phyloP scores from a whole-genome alignment of 2,113 vertebrate genomes.

The Caranx melampygus region DNA sequence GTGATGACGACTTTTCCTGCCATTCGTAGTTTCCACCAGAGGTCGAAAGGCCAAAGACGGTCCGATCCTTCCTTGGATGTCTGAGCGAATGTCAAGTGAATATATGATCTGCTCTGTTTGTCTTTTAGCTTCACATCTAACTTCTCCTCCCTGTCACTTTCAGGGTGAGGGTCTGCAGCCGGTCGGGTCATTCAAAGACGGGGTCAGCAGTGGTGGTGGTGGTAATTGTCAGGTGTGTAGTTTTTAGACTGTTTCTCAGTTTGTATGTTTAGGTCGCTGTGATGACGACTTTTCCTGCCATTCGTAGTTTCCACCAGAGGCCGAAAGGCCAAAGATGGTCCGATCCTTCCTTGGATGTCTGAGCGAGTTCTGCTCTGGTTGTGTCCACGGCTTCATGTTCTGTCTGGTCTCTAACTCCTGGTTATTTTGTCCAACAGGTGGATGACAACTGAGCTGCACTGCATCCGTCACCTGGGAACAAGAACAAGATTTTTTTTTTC shows the following conservation, averaged over 20 bases:
- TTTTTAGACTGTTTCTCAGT: no score
- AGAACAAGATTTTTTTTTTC: no score
- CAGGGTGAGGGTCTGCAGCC: neutral
- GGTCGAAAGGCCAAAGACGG: slow-evolving; percentile 59
- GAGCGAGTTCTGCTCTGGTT: neutral
- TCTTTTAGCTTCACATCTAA: no score
- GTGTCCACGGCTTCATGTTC: no score
- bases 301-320: slow-evolving; percentile 73
- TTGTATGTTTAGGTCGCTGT: slow-evolving; percentile 23
- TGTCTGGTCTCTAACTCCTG: no score
- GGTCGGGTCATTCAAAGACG: no score
- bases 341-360: slow-evolving; percentile 69
- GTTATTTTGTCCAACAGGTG: no score
- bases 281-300: slow-evolving; percentile 59
- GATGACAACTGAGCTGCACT: no score
- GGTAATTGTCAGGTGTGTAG: no score
- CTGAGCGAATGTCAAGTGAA: slow-evolving; percentile 4
- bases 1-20: slow-evolving; percentile 66
- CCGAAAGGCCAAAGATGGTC: slow-evolving; percentile 50
- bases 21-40: slow-evolving; percentile 74
- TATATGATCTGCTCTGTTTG: no score
- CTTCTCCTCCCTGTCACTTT: neutral
- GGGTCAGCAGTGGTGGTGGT: no score
- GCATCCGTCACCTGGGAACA: no score
- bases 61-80: slow-evolving; percentile 61